These are phyloP conservation scores for Rhorus exstirpatorius DNA, from an alignment of 2,888 invertebrate species.

Conservation along the genomic window DNA sequence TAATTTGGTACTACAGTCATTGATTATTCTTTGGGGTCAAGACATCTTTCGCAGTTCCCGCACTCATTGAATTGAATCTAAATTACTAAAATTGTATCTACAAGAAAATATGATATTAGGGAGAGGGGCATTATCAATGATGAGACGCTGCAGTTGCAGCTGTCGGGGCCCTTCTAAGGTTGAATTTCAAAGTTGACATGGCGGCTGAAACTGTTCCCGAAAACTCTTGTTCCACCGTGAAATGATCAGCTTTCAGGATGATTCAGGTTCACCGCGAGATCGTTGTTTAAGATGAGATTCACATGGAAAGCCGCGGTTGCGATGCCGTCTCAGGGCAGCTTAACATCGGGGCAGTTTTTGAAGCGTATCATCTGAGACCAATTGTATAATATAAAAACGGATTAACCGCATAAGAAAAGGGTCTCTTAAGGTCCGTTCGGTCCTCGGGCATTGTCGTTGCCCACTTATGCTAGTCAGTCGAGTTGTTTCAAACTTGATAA, in stretches of 20 bases:
- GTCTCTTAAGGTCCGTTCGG: constrained; percentile 49
- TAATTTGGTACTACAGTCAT: no score
- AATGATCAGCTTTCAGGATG: constrained; percentile 37
- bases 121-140: no score
- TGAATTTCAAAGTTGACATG: no score
- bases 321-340: constrained; percentile 52
- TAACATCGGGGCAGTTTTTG: constrained; percentile 49
- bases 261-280: constrained; percentile 9
- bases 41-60: no score
- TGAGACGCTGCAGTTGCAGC: not conserved
- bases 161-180: not conserved
- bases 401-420: constrained; percentile 25
- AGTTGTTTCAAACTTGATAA: constrained; percentile 78
- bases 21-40: no score
- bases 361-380: constrained; percentile 76
- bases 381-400: constrained; percentile 76
- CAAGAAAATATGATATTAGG: no score
- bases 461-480: constrained; percentile 70
- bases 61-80: no score
- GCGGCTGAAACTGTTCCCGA: not conserved
- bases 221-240: not conserved
- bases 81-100: no score
- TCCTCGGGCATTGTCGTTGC: constrained; percentile 79
- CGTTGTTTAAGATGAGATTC: not conserved
- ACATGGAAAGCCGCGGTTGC: constrained; percentile 23